Percentiles rank a stretch among this genome's conserved stretches.
phyloP scores from a whole-genome alignment of 2,888 invertebrate genomes.

The Andrena minutula region DNA sequence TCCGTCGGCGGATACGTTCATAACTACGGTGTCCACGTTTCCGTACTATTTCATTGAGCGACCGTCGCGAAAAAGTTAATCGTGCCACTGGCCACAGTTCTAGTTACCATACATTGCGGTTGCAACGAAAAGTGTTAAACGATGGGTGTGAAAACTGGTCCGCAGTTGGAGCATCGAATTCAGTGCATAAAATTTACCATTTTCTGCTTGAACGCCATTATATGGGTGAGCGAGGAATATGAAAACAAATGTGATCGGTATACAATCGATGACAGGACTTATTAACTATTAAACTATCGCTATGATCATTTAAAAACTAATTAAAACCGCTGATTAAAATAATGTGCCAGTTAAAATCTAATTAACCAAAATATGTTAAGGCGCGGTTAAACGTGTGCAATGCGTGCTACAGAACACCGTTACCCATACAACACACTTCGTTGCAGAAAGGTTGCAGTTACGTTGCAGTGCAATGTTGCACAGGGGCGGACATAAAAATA shows the following conservation, averaged over 20 bases:
- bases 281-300: no score
- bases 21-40: constrained; percentile 38
- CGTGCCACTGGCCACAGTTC: background rate
- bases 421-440: no score
- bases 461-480: no score
- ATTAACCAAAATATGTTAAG: no score
- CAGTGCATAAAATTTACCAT: constrained; percentile 93
- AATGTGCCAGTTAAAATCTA: background rate
- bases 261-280: background rate
- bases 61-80: constrained; percentile 12
- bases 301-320: no score
- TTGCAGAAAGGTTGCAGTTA: no score
- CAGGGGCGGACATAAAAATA: no score
- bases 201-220: constrained; percentile 92
- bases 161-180: constrained; percentile 91
- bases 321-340: no score
- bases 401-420: no score
- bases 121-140: background rate
- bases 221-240: constrained; percentile 89
- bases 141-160: constrained; percentile 81
- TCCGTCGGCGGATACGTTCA: constrained; percentile 45
- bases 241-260: background rate
- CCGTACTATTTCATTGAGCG: constrained; percentile 27
- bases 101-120: background rate
- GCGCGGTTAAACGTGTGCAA: no score